A percentile compares a stretch with the other conserved stretches of the same genome.
Evolutionary conservation across 2,888 invertebrate genomes (phyloP).

Genomic region (Hesperia comma): DNA sequence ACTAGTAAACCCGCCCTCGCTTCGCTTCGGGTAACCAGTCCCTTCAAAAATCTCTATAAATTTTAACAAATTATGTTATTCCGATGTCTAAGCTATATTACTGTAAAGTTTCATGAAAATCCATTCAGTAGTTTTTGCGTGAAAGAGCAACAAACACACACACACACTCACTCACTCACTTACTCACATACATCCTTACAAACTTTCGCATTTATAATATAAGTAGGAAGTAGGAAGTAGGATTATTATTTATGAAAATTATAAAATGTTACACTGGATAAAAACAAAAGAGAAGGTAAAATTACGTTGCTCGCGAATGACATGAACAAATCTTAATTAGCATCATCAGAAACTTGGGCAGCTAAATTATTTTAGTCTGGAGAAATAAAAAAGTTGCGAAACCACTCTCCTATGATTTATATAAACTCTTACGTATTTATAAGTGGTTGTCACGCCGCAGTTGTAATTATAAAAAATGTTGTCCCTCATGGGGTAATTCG

Average conservation of each 20-base stretch:
- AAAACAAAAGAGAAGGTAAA: slow-evolving; percentile 17
- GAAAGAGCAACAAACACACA: too few relatives aligned
- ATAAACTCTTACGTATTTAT: slow-evolving; percentile 21
- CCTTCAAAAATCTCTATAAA: too few relatives aligned
- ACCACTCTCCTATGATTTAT: slow-evolving; percentile 26
- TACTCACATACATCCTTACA: too few relatives aligned
- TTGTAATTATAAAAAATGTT: slow-evolving; percentile 52
- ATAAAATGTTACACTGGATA: slow-evolving; percentile 9
- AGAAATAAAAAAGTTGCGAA: slow-evolving; percentile 26
- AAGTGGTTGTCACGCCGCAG: slow-evolving; percentile 15
- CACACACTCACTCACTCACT: too few relatives aligned
- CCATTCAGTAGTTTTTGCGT: too few relatives aligned
- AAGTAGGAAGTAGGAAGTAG: too few relatives aligned
- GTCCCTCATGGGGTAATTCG: slow-evolving; percentile 57
- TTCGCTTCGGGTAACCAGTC: too few relatives aligned
- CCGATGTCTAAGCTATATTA: too few relatives aligned
- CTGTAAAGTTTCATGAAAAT: too few relatives aligned
- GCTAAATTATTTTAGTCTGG: slow-evolving; percentile 17
- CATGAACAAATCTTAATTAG: slow-evolving; percentile 32
- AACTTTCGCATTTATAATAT: too few relatives aligned
- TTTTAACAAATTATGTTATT: too few relatives aligned
- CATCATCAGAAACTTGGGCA: slow-evolving; percentile 19
- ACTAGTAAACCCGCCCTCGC: too few relatives aligned
- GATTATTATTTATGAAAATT: neutral
- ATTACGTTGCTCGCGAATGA: slow-evolving; percentile 24